Conservation (phyloP, 2,888 invertebrate genomes). For the Coelopa pilipes region DNA sequence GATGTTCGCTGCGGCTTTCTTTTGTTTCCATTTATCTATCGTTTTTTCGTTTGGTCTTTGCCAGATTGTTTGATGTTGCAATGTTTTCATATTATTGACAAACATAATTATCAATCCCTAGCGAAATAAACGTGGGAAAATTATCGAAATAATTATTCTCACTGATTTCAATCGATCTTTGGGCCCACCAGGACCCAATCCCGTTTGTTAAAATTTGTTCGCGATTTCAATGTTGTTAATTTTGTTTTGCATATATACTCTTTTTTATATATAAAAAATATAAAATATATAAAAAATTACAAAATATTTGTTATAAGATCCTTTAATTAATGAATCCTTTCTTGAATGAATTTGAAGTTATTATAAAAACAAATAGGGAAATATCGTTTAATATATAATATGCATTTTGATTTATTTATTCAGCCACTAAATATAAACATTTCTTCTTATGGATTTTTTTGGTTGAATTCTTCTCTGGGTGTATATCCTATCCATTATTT, state of each 20-base stretch:
- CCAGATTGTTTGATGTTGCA: background rate
- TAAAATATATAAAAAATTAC: background rate
- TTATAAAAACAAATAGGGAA: too few species aligned
- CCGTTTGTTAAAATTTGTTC: background rate
- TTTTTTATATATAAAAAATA: background rate
- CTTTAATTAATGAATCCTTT: background rate
- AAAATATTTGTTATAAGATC: background rate
- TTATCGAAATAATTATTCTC: too few species aligned
- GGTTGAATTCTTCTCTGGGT: too few species aligned
- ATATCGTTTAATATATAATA: too few species aligned
- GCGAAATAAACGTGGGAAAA: too few species aligned
- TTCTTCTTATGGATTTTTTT: too few species aligned
- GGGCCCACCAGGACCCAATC: too few species aligned
- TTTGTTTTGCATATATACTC: background rate
- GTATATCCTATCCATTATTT: too few species aligned
- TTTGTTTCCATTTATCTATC: background rate
- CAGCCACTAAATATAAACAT: too few species aligned
- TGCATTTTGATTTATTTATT: too few species aligned
- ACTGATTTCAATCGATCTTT: too few species aligned
- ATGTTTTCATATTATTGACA: conserved; percentile 4
- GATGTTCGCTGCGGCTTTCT: background rate
- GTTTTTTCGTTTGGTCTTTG: background rate
- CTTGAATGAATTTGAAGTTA: too few species aligned
- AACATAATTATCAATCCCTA: background rate
- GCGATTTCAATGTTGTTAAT: background rate